phyloP scores from a whole-genome alignment of 1,140 invertebrate genomes.

The Cylas formicarius region DNA sequence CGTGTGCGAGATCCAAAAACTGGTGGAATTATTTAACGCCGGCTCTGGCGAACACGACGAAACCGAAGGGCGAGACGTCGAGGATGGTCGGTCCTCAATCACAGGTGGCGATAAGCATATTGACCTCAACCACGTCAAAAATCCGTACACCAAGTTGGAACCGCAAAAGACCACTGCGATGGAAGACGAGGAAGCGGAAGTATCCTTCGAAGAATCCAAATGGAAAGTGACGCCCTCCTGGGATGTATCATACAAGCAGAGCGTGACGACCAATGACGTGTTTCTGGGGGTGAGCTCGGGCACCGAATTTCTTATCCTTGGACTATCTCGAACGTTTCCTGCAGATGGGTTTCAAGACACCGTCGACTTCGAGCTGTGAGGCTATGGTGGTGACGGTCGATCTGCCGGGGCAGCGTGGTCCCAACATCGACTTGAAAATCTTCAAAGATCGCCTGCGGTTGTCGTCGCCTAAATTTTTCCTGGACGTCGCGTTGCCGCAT shows the following conservation, averaged over 20 bases:
- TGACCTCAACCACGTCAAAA: conserved; percentile 16
- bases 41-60: conserved; percentile 18
- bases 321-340: conserved; percentile 22
- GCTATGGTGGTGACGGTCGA: conserved; percentile 69
- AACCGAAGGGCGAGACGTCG: background rate
- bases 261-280: conserved; percentile 76
- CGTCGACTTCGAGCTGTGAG: conserved; percentile 75
- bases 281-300: conserved; percentile 61
- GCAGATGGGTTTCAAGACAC: conserved; percentile 78
- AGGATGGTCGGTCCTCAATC: conserved; percentile 7
- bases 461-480: conserved; percentile 53
- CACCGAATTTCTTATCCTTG: background rate
- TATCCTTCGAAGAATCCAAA: conserved; percentile 11
- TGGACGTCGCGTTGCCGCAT: conserved; percentile 71
- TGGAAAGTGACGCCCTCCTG: conserved; percentile 64
- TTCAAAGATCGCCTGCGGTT: conserved; percentile 60
- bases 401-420: conserved; percentile 61
- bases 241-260: conserved; percentile 76
- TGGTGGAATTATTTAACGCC: conserved; percentile 26
- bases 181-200: conserved; percentile 11
- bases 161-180: conserved; percentile 11
- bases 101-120: background rate
- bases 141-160: conserved; percentile 28
- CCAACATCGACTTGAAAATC: conserved; percentile 63
- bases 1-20: conserved; percentile 25